Evolutionary conservation across 1,140 invertebrate genomes (phyloP).

Genomic region (Sarcophaga peregrina): DNA sequence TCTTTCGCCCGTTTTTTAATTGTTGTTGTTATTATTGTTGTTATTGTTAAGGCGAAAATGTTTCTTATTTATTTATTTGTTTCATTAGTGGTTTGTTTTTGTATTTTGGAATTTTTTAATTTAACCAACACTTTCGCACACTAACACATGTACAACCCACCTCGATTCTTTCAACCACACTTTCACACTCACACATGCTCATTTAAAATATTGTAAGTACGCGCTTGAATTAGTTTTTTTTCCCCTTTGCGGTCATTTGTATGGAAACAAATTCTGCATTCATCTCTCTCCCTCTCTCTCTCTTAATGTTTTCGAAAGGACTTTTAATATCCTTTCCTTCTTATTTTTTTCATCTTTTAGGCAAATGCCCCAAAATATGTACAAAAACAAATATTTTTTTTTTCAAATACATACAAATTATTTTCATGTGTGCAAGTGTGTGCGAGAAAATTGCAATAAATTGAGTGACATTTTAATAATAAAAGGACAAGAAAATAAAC

Average conservation of each 20-base stretch:
- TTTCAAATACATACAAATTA: neutral
- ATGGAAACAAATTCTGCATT: constrained; percentile 15
- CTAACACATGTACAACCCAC: neutral
- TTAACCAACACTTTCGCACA: neutral
- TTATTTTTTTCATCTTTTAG: neutral
- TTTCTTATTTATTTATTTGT: constrained; percentile 37
- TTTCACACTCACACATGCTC: neutral
- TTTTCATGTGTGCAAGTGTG: neutral
- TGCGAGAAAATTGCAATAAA: constrained; percentile 14
- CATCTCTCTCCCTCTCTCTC: neutral
- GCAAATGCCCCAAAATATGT: neutral
- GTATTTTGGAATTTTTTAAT: constrained; percentile 39
- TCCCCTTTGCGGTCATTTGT: constrained; percentile 13
- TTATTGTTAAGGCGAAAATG: neutral
- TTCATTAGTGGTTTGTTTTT: constrained; percentile 19
- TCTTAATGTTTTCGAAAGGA: neutral
- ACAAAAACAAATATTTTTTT: constrained; percentile 13
- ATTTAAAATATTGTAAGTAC: constrained; percentile 39
- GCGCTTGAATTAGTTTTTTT: constrained; percentile 32
- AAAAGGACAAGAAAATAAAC: neutral
- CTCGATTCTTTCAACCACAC: too few species aligned
- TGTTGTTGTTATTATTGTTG: constrained; percentile 34
- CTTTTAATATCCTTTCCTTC: neutral
- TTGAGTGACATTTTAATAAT: constrained; percentile 42
- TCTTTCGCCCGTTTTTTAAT: constrained; percentile 27